Conservation (phyloP, 2,113 vertebrate species). For the Dendrocopos noguchii region DNA sequence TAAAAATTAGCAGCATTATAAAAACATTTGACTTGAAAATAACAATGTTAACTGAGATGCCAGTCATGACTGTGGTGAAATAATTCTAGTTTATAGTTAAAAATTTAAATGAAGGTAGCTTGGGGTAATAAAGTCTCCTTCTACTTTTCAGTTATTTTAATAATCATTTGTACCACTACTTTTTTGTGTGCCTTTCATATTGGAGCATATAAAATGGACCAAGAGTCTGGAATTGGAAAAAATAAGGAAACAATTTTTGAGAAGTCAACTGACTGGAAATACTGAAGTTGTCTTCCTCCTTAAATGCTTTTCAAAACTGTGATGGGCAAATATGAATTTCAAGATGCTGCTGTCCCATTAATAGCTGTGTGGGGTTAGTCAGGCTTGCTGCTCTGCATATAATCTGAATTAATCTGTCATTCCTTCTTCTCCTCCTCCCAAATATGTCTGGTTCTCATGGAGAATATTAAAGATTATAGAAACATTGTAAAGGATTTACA, state of each 20-base stretch:
- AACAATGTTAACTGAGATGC: neutral
- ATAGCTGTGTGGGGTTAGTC: neutral
- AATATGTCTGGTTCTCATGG: neutral
- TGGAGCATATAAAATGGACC: neutral
- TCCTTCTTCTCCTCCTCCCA: neutral
- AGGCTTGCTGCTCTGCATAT: neutral
- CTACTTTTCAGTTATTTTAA: neutral
- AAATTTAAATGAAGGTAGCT: neutral
- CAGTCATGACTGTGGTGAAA: neutral
- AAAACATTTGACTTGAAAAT: neutral
- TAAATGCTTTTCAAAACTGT: neutral
- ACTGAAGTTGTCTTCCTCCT: neutral
- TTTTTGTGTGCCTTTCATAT: neutral
- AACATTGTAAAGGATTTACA: constrained; percentile 28
- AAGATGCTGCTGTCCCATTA: neutral
- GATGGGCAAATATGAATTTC: neutral
- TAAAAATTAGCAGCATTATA: neutral
- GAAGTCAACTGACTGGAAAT: neutral
- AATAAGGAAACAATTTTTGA: neutral
- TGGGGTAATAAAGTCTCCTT: neutral
- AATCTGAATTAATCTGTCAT: neutral
- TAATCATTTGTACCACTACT: neutral
- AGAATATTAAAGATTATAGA: constrained; percentile 28
- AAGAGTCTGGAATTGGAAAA: neutral
- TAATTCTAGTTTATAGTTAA: neutral